Base-by-base conservation (phyloP, 2,797 vertebrate species). In the Helostoma temminkii region DNA sequence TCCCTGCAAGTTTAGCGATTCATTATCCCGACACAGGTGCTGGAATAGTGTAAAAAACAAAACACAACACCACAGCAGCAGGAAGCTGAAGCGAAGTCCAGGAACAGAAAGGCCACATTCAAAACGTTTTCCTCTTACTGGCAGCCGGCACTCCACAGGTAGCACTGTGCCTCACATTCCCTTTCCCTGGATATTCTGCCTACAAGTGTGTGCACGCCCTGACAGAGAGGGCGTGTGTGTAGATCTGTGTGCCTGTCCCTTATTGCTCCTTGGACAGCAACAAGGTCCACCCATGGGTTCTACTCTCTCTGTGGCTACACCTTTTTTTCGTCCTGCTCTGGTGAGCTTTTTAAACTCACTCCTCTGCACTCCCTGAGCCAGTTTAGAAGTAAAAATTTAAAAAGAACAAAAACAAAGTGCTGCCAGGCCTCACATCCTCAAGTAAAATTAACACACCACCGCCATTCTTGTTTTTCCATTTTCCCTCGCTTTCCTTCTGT, bases 181-280 rank as follows among this genome's bases (percentile, higher is more conserved):
- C 70, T 68, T 56, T 55, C 72, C 70, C 15, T 57, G 48, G 67
- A 84, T 62, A 76, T 78, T 57, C 76, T 18, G 72, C 46, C 80
- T 90, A 75, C 89, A 77, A 92, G 92, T 91, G 90, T 68, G 85
- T 72, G 84, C 92, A 88, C 60, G 90, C 86, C 90, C 82, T 46
- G 24, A 9, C 68, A 50, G 26, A 69, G 75, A 85, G 85, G 86
- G 91, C 28, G 88, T 89, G 87, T 80, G 80, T 25, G 34, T 36
- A 54, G 32, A 76, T 84, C 72, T 72, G 52, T 46, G 57, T 50
- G 39, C 63, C 42, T 61, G 83, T 74, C 85, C 66, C 81, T 88
- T 84, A 55, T 64, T 78, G 69, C 83, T 84, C 59, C 72, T 47
- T 45, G 60, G 71, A 74, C 75, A 82, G 80, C 73, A 81, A 81